A percentile compares a stretch with the other conserved stretches of the same genome.
These are phyloP conservation scores for Gallinago media DNA, from an alignment of 2,113 vertebrate genomes.

Conservation along the genomic window DNA sequence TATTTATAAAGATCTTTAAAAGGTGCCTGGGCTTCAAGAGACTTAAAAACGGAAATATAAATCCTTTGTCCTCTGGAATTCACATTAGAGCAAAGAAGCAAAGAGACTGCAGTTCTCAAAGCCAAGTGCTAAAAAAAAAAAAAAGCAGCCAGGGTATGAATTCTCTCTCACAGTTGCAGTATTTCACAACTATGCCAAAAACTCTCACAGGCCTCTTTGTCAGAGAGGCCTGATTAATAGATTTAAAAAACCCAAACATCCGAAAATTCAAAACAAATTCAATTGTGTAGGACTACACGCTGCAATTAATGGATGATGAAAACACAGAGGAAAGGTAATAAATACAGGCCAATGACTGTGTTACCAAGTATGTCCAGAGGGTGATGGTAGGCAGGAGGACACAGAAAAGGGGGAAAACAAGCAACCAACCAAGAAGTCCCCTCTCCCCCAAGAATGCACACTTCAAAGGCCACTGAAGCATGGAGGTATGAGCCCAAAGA, in stretches of 20 bases:
- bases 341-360: not conserved
- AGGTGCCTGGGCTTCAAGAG: not conserved
- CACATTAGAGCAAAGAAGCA: constrained; percentile 25
- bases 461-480: not conserved
- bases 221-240: constrained; percentile 30
- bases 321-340: constrained; percentile 15
- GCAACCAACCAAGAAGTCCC: not conserved
- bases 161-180: constrained; percentile 18
- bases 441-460: accelerated
- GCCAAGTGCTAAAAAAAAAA: not conserved
- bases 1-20: not conserved
- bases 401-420: not conserved
- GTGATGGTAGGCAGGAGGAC: not conserved
- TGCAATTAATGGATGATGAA: constrained; percentile 16
- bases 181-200: constrained; percentile 49
- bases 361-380: not conserved
- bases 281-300: not conserved
- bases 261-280: constrained; percentile 47
- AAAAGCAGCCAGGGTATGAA: not conserved
- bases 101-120: not conserved
- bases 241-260: constrained; percentile 8
- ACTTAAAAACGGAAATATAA: constrained; percentile 6
- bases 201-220: constrained; percentile 25
- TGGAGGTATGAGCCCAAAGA: not conserved
- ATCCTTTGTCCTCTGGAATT: constrained; percentile 48